Base-by-base conservation (phyloP, 2,113 vertebrate species). In the Entomyzon cyanotis region DNA sequence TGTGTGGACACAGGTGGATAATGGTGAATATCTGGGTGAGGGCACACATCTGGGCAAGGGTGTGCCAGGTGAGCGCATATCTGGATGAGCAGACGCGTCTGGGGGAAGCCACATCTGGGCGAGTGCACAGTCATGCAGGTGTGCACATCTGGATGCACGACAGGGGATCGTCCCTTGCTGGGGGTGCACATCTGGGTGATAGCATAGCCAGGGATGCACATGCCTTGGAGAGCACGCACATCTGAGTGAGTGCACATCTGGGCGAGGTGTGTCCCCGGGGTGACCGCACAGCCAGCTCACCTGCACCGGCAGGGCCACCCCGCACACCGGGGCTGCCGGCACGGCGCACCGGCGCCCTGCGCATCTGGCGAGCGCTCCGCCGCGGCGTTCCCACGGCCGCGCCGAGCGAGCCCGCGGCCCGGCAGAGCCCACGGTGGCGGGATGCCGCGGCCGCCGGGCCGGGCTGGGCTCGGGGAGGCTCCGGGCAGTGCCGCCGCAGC, bases 161-260 rank as follows among this genome's bases (percentile, higher is more conserved):
- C 28, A 10, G 58, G 35, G 41, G 41, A 22, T 58, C 44, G n/a
- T 25, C n/a, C n/a, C 39, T 42, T 28, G 31, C 64, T 9, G 33
- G 41, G 50, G 58, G 15, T 11, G 76, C 63, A 15, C 74, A 64
- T 27, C 78, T 46, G 64, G 24, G 8, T 6, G 63, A 42, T 16
- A 17, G 59, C 53, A 8, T 0, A 4, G 74, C 55, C 5, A 15
- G 35, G 35, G 64, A 12, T 2, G 41, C 3, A 35, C 24, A 2
- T 5, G 63, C 39, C 25, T 16, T 1, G 35, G 11, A 4, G 23
- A 65, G 63, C 25, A 3, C 3, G 69, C 78, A 90, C 73, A 84
- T 71, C 90, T 91, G 62, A 47, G 7, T 0, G 60, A 80, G 18
- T 3, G 53, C 15, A 62, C 75, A 86, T 91, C 76, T 75, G 76